Percentiles rank a stretch among this genome's conserved stretches.
phyloP scores from a whole-genome alignment of 2,888 invertebrate genomes.

The Tenthredo scrophulariae region DNA sequence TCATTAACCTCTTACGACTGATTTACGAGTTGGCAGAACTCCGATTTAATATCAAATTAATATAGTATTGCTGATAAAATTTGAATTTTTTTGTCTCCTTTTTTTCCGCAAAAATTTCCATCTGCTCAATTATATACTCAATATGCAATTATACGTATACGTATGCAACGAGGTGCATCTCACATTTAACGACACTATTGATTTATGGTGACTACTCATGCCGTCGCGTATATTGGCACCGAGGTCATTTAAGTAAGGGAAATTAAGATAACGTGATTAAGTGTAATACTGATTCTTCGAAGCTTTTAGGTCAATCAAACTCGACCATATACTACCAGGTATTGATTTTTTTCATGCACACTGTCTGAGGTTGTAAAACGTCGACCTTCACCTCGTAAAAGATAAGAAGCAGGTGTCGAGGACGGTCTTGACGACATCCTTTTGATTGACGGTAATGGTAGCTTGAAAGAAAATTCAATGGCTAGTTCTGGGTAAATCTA shows the following conservation, averaged over 20 bases:
- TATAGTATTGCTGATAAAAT: no score
- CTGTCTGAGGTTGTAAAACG: neutral
- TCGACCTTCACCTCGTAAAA: neutral
- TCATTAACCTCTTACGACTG: neutral
- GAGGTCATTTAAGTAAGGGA: slow-evolving; percentile 1
- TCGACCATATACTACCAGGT: neutral
- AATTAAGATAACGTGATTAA: slow-evolving; percentile 25
- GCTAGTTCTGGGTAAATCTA: neutral
- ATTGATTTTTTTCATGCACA: slow-evolving; percentile 20
- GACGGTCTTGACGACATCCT: neutral
- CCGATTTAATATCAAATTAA: neutral
- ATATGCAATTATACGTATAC: neutral
- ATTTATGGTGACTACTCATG: neutral
- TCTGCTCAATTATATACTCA: neutral
- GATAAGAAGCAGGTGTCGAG: neutral
- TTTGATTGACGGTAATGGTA: neutral
- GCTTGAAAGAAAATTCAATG: neutral
- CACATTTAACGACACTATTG: neutral
- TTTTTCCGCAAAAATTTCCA: neutral
- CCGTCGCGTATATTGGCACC: neutral
- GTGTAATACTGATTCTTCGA: slow-evolving; percentile 17
- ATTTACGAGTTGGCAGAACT: slow-evolving; percentile 37
- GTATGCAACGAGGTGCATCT: neutral
- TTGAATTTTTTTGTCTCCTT: no score
- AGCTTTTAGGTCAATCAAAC: slow-evolving; percentile 47